These are phyloP conservation scores for Amphipoea oculea DNA, from an alignment of 2,888 invertebrate species.

Conservation along the genomic window DNA sequence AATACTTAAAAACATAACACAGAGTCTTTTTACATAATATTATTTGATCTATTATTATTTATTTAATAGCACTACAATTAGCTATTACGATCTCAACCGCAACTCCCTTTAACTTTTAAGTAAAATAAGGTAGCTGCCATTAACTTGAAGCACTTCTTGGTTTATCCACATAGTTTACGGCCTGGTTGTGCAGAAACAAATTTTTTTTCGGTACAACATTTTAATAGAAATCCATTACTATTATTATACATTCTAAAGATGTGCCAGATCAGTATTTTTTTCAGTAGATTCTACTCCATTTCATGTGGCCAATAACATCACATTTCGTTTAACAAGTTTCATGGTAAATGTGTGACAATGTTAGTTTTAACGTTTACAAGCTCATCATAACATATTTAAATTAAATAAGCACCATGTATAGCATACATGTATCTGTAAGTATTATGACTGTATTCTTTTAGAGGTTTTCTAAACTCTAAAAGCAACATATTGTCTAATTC, in stretches of 20 bases:
- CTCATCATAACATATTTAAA: constrained; percentile 62
- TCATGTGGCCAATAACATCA: neutral
- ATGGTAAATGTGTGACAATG: constrained; percentile 1
- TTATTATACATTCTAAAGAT: too few species aligned
- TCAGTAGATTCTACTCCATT: constrained; percentile 1
- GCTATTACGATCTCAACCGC: neutral
- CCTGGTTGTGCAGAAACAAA: constrained; percentile 6
- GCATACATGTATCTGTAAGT: constrained; percentile 61
- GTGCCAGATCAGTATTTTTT: neutral
- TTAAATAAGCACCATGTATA: constrained; percentile 66
- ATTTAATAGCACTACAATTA: constrained; percentile 8
- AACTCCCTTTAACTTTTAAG: neutral
- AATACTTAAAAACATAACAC: constrained; percentile 52
- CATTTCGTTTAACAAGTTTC: neutral
- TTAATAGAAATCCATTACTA: too few species aligned
- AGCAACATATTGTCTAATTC: constrained; percentile 75
- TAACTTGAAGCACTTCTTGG: constrained; percentile 9
- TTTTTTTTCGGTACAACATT: neutral
- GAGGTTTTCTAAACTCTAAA: constrained; percentile 72
- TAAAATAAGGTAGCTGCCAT: neutral
- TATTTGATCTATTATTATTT: constrained; percentile 9
- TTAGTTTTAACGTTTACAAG: constrained; percentile 60
- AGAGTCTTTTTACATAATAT: constrained; percentile 10
- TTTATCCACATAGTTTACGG: neutral
- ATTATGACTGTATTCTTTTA: constrained; percentile 67